Evolutionary conservation across 92 coral and sea anemone species (phyloP).

Genomic region (Siderastrea radians): DNA sequence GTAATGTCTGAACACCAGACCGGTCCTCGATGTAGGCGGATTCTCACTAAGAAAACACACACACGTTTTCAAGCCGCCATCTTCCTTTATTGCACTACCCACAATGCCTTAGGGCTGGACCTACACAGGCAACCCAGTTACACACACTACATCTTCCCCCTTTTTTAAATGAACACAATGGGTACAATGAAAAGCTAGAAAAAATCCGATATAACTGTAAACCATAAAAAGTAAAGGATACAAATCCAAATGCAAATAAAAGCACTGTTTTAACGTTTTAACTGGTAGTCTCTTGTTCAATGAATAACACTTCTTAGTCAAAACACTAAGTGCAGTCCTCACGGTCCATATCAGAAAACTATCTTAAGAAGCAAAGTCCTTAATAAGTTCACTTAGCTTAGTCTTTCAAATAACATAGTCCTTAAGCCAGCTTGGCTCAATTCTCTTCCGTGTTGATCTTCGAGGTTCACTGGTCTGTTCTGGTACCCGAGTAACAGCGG

Average conservation of each 20-base stretch:
- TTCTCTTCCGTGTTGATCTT: constrained; percentile 17
- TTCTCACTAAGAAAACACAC: no score
- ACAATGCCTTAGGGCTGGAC: no score
- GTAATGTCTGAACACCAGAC: no score
- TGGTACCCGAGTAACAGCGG: neutral
- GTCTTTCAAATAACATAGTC: no score
- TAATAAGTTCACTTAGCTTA: neutral
- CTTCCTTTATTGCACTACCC: no score
- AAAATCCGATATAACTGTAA: neutral
- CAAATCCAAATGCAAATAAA: neutral
- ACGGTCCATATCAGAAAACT: neutral
- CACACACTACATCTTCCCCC: neutral
- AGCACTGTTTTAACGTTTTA: no score
- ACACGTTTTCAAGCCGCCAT: no score
- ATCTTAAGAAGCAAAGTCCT: neutral
- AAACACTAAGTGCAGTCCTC: no score
- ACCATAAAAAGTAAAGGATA: neutral
- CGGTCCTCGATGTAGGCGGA: no score
- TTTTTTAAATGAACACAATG: neutral
- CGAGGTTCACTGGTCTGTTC: constrained; percentile 2
- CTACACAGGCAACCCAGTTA: neutral
- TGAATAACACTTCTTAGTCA: no score
- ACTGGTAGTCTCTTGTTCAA: no score
- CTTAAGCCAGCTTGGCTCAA: constrained; percentile 20
- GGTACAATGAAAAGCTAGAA: neutral